A percentile compares a stretch with the other conserved stretches of the same genome.
These are phyloP conservation scores for Anadara kagoshimensis DNA, from an alignment of 1,140 invertebrate genomes.

Conservation along the genomic window DNA sequence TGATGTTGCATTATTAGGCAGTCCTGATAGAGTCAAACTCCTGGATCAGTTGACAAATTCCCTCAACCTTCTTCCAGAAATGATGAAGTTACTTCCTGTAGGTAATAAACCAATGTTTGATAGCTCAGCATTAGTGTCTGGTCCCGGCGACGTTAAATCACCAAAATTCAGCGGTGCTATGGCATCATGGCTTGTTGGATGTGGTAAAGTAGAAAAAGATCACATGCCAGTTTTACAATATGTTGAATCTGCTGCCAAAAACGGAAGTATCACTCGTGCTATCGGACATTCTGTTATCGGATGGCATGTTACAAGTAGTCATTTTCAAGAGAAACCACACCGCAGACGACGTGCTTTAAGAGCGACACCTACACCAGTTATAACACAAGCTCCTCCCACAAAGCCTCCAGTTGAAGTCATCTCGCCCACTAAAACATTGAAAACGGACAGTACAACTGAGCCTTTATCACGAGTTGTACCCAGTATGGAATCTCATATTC, in stretches of 20 bases:
- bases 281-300: slow-evolving; percentile 80
- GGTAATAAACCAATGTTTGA: slow-evolving; percentile 67
- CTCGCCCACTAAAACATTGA: slow-evolving; percentile 19
- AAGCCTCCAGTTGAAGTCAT: slow-evolving; percentile 42
- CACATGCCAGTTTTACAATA: slow-evolving; percentile 77
- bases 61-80: slow-evolving; percentile 62
- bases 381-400: slow-evolving; percentile 56
- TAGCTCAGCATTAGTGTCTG: slow-evolving; percentile 76
- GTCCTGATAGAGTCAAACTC: slow-evolving; percentile 53
- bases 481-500: slow-evolving; percentile 36
- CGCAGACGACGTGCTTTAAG: slow-evolving; percentile 44
- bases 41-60: slow-evolving; percentile 57
- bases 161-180: slow-evolving; percentile 74
- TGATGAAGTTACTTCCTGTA: slow-evolving; percentile 75
- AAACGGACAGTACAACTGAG: slow-evolving; percentile 44
- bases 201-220: slow-evolving; percentile 79
- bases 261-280: slow-evolving; percentile 79
- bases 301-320: slow-evolving; percentile 78
- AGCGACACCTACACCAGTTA: slow-evolving; percentile 48
- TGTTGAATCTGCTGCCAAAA: slow-evolving; percentile 78
- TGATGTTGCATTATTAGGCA: slow-evolving; percentile 59
- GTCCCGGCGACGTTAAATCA: slow-evolving; percentile 77
- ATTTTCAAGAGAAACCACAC: slow-evolving; percentile 67
- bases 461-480: slow-evolving; percentile 37
- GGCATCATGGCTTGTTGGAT: slow-evolving; percentile 81